A percentile compares a stretch with the other conserved stretches of the same genome.
Evolutionary conservation across 2,113 vertebrate genomes (phyloP).

Genomic region (Corvus hawaiiensis): DNA sequence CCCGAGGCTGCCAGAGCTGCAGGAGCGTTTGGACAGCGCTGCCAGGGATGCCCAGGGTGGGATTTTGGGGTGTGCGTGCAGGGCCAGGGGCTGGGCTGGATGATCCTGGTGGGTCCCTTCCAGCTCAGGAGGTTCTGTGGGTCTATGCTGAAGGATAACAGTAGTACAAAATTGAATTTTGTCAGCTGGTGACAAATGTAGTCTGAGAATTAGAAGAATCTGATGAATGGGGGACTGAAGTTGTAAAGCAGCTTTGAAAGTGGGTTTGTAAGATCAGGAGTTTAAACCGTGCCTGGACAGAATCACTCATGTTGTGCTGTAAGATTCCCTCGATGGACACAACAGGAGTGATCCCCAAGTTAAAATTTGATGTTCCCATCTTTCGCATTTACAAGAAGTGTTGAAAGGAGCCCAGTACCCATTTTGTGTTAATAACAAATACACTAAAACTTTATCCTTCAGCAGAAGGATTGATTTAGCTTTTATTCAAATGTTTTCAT

Average conservation of each 20-base stretch:
- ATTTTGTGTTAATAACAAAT: neutral
- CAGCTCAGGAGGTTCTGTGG: neutral
- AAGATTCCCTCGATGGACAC: neutral
- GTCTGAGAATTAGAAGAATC: neutral
- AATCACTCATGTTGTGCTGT: neutral
- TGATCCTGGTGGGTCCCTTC: neutral
- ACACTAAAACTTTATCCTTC: neutral
- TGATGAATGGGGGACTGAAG: neutral
- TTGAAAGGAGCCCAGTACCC: neutral
- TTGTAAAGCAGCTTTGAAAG: neutral
- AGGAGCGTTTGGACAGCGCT: rapidly evolving
- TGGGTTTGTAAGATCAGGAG: neutral
- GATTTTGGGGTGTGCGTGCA: neutral
- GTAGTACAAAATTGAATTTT: neutral
- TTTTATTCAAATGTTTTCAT: neutral
- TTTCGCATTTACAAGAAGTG: neutral
- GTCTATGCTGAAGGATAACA: neutral
- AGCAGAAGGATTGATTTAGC: neutral
- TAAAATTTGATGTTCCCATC: neutral
- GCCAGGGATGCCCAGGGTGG: neutral
- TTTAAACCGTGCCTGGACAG: neutral
- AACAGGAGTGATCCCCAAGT: rapidly evolving
- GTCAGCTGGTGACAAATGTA: neutral
- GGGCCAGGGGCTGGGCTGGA: rapidly evolving
- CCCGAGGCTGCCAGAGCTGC: neutral